Evolutionary conservation across 2,888 invertebrate species (phyloP).

Genomic region (Aproaerema taeniolella): DNA sequence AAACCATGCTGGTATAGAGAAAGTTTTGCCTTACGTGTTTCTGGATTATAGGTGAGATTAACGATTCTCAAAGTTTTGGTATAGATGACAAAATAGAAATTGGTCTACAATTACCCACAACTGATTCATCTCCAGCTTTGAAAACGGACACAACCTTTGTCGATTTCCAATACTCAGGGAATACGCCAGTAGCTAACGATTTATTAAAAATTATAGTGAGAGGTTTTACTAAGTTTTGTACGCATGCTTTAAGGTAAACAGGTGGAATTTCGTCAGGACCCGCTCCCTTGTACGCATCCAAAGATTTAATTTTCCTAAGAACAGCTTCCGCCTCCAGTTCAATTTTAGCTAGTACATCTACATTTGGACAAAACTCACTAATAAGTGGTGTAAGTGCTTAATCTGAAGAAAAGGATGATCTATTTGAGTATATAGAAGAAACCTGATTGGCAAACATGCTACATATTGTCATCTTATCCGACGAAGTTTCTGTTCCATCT

Average conservation of each 20-base stretch:
- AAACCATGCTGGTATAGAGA: slow-evolving; percentile 16
- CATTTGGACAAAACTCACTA: too few relatives aligned
- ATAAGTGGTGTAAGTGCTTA: too few relatives aligned
- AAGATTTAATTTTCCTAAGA: background rate
- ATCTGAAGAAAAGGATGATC: too few relatives aligned
- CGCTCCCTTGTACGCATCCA: slow-evolving; percentile 10
- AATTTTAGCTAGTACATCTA: background rate
- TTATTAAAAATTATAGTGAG: slow-evolving; percentile 14
- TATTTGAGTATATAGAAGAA: background rate
- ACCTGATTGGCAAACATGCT: background rate
- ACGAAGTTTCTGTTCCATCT: background rate
- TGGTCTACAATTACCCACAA: slow-evolving; percentile 1
- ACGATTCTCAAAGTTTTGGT: slow-evolving; percentile 18
- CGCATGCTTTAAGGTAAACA: slow-evolving; percentile 13
- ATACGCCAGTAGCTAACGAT: slow-evolving; percentile 16
- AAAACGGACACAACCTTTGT: slow-evolving; percentile 16
- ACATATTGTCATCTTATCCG: background rate
- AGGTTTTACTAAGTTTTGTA: slow-evolving; percentile 7
- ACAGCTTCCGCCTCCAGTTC: background rate
- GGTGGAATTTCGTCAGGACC: slow-evolving; percentile 18
- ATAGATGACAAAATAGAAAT: slow-evolving; percentile 15
- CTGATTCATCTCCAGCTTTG: slow-evolving; percentile 9
- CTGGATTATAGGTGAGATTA: slow-evolving; percentile 8
- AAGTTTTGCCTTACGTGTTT: slow-evolving; percentile 10
- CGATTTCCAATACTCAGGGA: slow-evolving; percentile 19